Conservation (phyloP, 2,113 vertebrate species). For the Psephotus haematonotus region DNA sequence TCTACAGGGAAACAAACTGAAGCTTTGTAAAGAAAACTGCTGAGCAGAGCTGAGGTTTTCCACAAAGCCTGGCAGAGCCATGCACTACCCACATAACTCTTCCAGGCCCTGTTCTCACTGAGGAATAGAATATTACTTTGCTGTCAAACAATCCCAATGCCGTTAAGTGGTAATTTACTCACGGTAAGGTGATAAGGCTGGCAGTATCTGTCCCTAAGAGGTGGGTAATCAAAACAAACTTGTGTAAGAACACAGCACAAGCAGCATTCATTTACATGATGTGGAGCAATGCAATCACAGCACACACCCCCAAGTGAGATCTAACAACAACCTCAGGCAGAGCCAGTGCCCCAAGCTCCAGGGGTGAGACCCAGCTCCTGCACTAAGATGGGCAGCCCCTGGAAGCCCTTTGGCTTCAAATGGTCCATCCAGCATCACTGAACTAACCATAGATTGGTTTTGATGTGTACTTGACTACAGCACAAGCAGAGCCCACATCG, state of each 20-base stretch:
- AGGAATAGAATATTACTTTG: background rate
- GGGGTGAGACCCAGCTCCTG: background rate
- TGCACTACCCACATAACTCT: background rate
- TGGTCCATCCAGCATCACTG: accelerated
- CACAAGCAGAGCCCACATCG: background rate
- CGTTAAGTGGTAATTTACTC: background rate
- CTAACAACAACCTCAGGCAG: accelerated
- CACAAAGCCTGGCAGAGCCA: background rate
- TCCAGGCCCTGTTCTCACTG: background rate
- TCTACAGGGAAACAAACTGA: background rate
- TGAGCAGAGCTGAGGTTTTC: background rate
- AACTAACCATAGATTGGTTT: accelerated
- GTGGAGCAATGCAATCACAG: background rate
- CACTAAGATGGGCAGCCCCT: background rate
- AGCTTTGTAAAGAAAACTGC: background rate
- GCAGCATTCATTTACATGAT: background rate
- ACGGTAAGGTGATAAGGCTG: background rate
- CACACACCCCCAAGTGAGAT: background rate
- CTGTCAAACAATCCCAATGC: background rate
- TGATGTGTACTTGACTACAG: background rate
- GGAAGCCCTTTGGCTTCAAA: background rate
- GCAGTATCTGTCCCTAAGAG: background rate
- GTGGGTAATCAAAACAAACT: background rate
- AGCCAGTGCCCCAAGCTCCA: background rate
- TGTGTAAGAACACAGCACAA: background rate